Evolutionary conservation across 2,888 invertebrate genomes (phyloP).

Genomic region (Oscheius onirici): DNA sequence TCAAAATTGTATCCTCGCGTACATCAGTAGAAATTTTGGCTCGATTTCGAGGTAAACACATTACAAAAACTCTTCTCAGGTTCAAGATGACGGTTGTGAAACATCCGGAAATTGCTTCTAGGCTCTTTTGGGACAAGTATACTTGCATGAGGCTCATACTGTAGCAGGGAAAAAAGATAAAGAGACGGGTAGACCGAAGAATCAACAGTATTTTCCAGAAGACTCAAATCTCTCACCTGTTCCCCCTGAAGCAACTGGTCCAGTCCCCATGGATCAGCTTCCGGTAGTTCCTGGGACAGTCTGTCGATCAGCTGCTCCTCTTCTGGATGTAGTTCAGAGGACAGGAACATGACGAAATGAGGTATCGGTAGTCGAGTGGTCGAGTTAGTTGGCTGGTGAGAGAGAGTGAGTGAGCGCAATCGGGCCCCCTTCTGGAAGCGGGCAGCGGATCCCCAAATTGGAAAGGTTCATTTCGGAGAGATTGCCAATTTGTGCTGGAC

Average conservation of each 20-base stretch:
- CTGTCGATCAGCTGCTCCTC: constrained; percentile 22
- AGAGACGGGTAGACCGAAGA: not conserved
- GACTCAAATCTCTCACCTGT: no score
- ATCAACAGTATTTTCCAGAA: not conserved
- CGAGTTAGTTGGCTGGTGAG: not conserved
- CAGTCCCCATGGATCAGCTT: constrained; percentile 65
- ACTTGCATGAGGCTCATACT: not conserved
- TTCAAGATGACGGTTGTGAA: no score
- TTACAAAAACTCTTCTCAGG: no score
- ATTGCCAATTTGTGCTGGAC: constrained; percentile 28
- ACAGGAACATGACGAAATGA: constrained; percentile 22
- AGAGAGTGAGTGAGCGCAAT: no score
- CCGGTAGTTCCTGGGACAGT: constrained; percentile 35
- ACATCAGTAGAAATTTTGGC: no score
- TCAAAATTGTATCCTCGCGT: no score
- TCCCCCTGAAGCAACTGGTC: constrained; percentile 64
- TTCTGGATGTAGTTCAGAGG: constrained; percentile 23
- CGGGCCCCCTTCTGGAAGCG: constrained; percentile 1
- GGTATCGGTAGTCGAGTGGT: not conserved
- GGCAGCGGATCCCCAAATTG: constrained; percentile 24
- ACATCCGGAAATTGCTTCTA: not conserved
- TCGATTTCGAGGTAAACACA: no score
- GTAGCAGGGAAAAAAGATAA: not conserved
- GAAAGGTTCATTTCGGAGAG: constrained; percentile 28
- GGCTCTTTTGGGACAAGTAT: not conserved